Conservation (phyloP, 1,140 invertebrate genomes). For the Hypothenemus hampei region DNA sequence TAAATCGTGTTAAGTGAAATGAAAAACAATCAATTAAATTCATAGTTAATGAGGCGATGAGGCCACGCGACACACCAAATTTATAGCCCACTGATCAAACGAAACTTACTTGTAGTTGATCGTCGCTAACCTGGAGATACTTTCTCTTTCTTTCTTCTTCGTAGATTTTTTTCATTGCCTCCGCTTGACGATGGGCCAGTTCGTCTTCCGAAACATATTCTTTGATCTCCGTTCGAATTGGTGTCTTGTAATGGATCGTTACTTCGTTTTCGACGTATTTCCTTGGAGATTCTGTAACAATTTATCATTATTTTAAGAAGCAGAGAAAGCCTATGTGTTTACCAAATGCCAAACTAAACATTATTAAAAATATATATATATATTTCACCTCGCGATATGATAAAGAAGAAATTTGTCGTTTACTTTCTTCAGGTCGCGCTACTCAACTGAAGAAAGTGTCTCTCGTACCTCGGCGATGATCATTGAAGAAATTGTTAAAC, state of each 20-base stretch:
- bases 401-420: not conserved
- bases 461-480: conserved; percentile 8
- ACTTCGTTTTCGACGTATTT: conserved; percentile 87
- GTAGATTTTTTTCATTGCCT: conserved; percentile 84
- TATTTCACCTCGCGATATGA: no score
- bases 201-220: conserved; percentile 77
- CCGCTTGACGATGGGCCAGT: conserved; percentile 75
- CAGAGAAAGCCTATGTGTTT: not conserved
- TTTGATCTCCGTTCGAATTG: conserved; percentile 78
- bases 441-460: conserved; percentile 26
- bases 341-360: conserved; percentile 2
- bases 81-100: conserved; percentile 24
- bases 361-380: no score
- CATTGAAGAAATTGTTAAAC: conserved; percentile 16
- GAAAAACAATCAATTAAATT: no score
- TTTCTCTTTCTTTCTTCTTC: conserved; percentile 82
- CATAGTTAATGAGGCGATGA: no score
- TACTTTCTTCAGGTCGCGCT: conserved; percentile 11
- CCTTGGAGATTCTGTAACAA: conserved; percentile 68
- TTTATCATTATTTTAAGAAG: not conserved
- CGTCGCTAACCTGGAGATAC: conserved; percentile 64
- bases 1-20: no score
- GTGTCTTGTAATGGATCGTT: conserved; percentile 86
- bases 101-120: conserved; percentile 37
- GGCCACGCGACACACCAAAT: conserved; percentile 8